Conservation (phyloP, 1,140 invertebrate species). For the Penaeus indicus region DNA sequence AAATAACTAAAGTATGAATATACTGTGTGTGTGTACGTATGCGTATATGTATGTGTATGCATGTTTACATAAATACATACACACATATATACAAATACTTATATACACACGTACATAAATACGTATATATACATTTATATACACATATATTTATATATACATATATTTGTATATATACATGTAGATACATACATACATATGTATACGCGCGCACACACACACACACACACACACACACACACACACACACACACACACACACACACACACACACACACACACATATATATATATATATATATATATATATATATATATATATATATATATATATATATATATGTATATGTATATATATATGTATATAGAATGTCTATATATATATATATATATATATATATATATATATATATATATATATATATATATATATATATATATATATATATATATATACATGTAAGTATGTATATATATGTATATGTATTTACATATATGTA, state of each 20-base stretch:
- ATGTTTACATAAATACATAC: background rate
- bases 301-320: too few relatives aligned
- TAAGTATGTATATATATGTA: conserved; percentile 14
- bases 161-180: too few relatives aligned
- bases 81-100: background rate
- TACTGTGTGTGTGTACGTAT: background rate
- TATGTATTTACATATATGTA: background rate
- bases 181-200: too few relatives aligned
- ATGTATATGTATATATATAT: too few relatives aligned
- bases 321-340: too few relatives aligned
- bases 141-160: background rate
- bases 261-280: conserved; percentile 28
- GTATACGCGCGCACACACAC: background rate
- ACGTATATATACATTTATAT: background rate
- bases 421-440: background rate
- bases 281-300: background rate
- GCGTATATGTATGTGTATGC: background rate
- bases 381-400: too few relatives aligned
- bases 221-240: too few relatives aligned
- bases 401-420: background rate
- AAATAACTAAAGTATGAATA: background rate
- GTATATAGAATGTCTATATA: too few relatives aligned
- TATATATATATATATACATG: background rate
- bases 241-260: conserved; percentile 9
- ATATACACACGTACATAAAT: background rate